Percentiles rank a stretch among this genome's conserved stretches.
Evolutionary conservation across 2,797 vertebrate genomes (phyloP).

Genomic region (Urosaurus nigricauda): DNA sequence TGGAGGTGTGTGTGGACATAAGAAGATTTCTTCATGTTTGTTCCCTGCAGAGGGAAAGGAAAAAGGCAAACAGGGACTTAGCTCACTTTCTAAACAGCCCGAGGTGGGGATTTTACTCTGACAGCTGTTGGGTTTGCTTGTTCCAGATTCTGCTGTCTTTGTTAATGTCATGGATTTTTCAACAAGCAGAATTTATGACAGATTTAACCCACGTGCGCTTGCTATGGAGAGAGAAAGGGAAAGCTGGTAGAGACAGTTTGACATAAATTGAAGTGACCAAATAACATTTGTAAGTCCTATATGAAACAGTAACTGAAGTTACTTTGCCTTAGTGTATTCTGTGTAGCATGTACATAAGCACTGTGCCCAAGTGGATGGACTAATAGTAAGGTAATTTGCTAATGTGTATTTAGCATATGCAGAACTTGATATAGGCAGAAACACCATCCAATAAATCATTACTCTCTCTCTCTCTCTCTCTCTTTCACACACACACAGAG

Average conservation of each 20-base stretch:
- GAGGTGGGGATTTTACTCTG: not conserved
- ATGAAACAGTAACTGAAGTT: no score
- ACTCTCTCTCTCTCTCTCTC: not conserved
- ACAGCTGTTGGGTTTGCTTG: slow-evolving; percentile 41
- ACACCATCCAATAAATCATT: not conserved
- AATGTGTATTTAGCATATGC: not conserved
- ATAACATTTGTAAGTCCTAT: no score
- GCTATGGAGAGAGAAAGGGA: not conserved
- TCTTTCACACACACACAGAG: no score
- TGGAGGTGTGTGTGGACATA: not conserved
- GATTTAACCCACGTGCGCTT: not conserved
- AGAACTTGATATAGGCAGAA: not conserved
- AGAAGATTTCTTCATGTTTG: slow-evolving; percentile 2
- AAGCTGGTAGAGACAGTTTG: not conserved
- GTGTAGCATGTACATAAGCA: not conserved
- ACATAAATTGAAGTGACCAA: not conserved
- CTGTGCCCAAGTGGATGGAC: not conserved
- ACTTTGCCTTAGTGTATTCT: no score
- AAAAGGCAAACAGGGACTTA: not conserved
- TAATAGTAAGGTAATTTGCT: not conserved
- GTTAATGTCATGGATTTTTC: not conserved
- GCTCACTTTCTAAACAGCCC: not conserved
- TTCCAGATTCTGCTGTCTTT: slow-evolving; percentile 9
- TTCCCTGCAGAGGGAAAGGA: slow-evolving; percentile 35
- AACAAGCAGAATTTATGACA: not conserved